Conservation (phyloP, 2,888 invertebrate species). For the Rotaria socialis region DNA sequence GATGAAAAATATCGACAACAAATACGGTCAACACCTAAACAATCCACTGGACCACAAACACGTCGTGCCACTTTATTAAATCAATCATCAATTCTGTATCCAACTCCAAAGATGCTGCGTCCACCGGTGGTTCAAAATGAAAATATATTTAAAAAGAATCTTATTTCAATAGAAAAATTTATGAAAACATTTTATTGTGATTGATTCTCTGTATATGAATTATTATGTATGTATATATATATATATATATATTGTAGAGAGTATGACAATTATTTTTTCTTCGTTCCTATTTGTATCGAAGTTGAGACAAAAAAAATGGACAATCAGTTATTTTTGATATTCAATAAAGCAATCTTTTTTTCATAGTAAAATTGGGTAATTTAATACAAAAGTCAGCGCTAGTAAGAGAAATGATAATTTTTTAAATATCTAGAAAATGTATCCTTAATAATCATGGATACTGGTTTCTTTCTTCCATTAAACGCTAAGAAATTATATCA, state of each 20-base stretch:
- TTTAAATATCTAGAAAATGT: no score
- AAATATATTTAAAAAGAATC: background rate
- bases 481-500: no score
- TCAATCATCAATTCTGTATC: conserved; percentile 19
- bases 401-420: no score
- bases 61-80: background rate
- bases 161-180: background rate
- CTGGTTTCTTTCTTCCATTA: no score
- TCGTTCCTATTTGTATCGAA: background rate
- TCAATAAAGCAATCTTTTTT: conserved; percentile 7
- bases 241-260: background rate
- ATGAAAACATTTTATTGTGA: background rate
- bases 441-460: no score
- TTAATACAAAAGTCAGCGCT: no score
- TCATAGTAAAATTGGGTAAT: no score
- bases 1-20: conserved; percentile 28
- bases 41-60: conserved; percentile 7
- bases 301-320: background rate
- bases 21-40: conserved; percentile 28
- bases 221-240: background rate
- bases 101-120: background rate
- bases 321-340: background rate
- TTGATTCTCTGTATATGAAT: background rate
- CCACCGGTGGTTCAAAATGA: background rate
- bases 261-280: background rate